Evolutionary conservation across 1,140 invertebrate species (phyloP), one percentile per base, ranked within the genome.

Genomic region (Anthonomus grandis): DNA sequence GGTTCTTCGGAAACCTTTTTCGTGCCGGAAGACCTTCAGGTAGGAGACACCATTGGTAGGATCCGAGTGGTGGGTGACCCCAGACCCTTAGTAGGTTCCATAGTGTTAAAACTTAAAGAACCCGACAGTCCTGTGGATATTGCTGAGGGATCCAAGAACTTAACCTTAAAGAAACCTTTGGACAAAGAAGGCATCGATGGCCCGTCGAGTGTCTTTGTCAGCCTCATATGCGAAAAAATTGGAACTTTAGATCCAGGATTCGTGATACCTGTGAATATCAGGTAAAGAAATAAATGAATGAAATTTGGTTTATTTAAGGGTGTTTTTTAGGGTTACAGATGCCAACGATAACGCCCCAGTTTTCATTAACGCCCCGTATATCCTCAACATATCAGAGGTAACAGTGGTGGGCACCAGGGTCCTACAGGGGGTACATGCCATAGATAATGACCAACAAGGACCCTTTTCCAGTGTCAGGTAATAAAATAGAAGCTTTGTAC

Each of bases 1-100:
- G 89, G 89, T 21, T 91, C 92, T 0, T 90, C 91, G 2, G 90
- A 92, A 70, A 92, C 88, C 70, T 91, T 95, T 67, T 90, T 93
- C 70, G 90, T 94, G 55, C 86, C 84, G 68, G 92, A 95, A 78
- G 89, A 92, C 70, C 75, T 86, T 13, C 78, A 83, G 9, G 84
- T 94, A 24, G 89, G 90, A 53, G 84, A 85, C 52, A 81, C 84
- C 27, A 83, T 93, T 42, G 90, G 70, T 48, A 59, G 83, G 12
- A 69, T 94, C 15, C 82, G 84, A 18, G 87, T 94, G 13, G 81
- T 90, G 62, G 91, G 91, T 0, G 87, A 93, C 76, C 84, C 90
- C 5, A 77, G 82, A 31, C 64, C 70, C 3, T 5, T 27, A 9
- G 74, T 74, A 4, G 91, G 89, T 8, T 86, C 91, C 68, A 93